These are phyloP conservation scores for Passerina amoena DNA, from an alignment of 2,113 vertebrate genomes.

Conservation along the genomic window DNA sequence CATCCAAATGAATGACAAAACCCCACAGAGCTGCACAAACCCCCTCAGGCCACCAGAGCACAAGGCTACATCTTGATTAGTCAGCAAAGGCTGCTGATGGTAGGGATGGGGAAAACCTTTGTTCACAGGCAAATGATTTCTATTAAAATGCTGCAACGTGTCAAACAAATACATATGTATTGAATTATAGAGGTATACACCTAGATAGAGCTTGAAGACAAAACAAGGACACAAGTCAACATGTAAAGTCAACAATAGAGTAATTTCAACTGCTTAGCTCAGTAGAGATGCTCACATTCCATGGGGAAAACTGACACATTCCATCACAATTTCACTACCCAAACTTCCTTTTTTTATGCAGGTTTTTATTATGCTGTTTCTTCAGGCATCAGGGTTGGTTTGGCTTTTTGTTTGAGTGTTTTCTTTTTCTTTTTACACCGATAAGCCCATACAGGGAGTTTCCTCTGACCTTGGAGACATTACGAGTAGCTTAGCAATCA, in stretches of 20 bases:
- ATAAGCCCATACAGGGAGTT: not conserved
- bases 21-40: not conserved
- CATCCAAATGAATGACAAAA: not conserved
- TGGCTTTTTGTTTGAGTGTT: not conserved
- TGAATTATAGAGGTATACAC: not conserved
- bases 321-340: not conserved
- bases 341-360: not conserved
- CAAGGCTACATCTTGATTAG: not conserved
- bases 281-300: rapidly evolving
- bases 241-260: not conserved
- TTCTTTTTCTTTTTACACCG: not conserved
- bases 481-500: not conserved
- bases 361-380: not conserved
- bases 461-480: conserved; percentile 33
- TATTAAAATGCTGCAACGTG: not conserved
- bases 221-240: not conserved
- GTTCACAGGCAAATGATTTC: not conserved
- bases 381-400: not conserved
- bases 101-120: not conserved
- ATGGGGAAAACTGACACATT: rapidly evolving
- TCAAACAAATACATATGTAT: not conserved
- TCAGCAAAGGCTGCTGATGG: not conserved
- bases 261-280: not conserved
- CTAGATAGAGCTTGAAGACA: not conserved
- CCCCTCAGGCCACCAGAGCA: not conserved